Conservation (phyloP, 2,797 vertebrate genomes). For the Podarcis siculus region DNA sequence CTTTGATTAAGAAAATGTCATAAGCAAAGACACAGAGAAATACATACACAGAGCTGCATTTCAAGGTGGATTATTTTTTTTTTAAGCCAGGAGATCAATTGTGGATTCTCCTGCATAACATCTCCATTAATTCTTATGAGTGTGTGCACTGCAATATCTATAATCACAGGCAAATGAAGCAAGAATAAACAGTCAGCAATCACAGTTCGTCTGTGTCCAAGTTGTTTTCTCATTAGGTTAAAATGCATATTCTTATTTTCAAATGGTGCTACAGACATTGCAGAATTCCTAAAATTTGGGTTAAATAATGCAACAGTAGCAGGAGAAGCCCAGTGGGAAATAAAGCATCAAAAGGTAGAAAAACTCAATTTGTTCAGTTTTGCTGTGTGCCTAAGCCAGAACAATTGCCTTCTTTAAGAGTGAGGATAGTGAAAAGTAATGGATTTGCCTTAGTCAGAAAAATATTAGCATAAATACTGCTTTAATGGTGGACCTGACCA, state of each 20-base stretch:
- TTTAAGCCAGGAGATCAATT: neutral
- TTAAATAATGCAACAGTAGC: neutral
- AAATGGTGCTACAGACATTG: neutral
- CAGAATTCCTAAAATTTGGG: neutral
- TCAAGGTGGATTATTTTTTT: neutral
- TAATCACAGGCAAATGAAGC: conserved; percentile 23
- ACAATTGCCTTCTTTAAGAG: conserved; percentile 40
- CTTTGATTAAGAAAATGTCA: neutral
- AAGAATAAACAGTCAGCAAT: conserved; percentile 19
- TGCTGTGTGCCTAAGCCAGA: conserved; percentile 33
- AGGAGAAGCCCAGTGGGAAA: neutral
- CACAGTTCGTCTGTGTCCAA: neutral
- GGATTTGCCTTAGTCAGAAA: conserved; percentile 48
- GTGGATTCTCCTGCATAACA: neutral
- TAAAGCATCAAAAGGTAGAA: neutral
- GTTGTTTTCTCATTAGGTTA: conserved; percentile 2
- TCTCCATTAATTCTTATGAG: neutral
- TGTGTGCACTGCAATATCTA: neutral
- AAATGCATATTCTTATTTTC: neutral
- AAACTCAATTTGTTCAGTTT: neutral
- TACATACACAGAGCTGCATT: neutral
- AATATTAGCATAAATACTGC: conserved; percentile 50
- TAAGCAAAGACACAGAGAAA: neutral
- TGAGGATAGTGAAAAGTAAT: conserved; percentile 46
- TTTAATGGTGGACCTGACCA: conserved; percentile 31